phyloP scores from a whole-genome alignment of 1,140 invertebrate species.

The Brachionus asplanchnoidis region DNA sequence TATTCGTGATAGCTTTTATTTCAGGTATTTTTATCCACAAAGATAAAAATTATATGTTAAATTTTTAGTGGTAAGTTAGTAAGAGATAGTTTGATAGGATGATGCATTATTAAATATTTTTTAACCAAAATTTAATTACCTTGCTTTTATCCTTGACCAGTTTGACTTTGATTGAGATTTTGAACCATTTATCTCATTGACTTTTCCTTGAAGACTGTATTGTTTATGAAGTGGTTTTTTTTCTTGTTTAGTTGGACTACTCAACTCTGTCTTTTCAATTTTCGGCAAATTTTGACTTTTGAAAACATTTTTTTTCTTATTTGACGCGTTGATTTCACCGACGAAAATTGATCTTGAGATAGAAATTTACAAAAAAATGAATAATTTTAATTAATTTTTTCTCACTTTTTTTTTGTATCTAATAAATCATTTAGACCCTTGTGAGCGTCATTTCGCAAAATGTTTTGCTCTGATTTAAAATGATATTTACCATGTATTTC shows the following conservation, averaged over 20 bases:
- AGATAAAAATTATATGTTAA: not conserved
- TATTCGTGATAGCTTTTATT: not conserved
- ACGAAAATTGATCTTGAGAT: not conserved
- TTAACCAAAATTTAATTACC: not conserved
- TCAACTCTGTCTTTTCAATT: not conserved
- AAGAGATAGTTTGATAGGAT: not conserved
- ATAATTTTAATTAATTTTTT: not conserved
- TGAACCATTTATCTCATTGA: not conserved
- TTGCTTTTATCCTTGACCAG: not conserved
- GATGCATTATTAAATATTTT: not conserved
- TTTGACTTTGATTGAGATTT: not conserved
- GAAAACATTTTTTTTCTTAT: not conserved
- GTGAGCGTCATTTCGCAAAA: not conserved
- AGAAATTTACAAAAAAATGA: not conserved
- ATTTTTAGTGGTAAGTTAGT: not conserved
- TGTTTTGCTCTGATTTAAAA: not conserved
- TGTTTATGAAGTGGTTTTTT: not conserved
- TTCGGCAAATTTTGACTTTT: slow-evolving; percentile 30
- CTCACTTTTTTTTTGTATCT: slow-evolving; percentile 6
- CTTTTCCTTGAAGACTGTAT: not conserved
- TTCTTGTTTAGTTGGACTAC: not conserved
- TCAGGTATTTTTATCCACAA: not conserved
- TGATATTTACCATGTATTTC: slow-evolving; percentile 19
- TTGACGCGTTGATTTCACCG: not conserved
- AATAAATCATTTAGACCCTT: not conserved